Conservation (phyloP, 2,113 vertebrate species). For the Toxostoma redivivum region DNA sequence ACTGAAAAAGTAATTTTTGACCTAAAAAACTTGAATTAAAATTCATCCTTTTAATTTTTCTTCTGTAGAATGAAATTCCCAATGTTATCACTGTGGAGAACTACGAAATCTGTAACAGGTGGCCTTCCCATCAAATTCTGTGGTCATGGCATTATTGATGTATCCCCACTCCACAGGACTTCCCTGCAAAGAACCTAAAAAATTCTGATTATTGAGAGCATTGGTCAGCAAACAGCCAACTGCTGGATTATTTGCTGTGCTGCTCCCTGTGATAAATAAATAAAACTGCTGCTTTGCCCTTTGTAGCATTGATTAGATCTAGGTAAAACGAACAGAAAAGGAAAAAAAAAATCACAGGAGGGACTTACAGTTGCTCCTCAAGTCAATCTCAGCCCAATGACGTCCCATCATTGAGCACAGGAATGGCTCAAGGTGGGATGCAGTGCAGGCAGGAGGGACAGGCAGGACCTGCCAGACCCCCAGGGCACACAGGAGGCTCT, state of each 20-base stretch:
- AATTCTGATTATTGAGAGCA: not conserved
- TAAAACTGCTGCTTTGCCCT: not conserved
- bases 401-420: not conserved
- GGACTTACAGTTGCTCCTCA: not conserved
- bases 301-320: not conserved
- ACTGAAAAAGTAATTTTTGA: not conserved
- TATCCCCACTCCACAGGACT: not conserved
- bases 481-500: not conserved
- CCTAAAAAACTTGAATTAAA: not conserved
- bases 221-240: not conserved
- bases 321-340: not conserved
- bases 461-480: not conserved
- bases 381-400: not conserved
- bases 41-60: not conserved
- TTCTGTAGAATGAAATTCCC: not conserved
- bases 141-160: not conserved
- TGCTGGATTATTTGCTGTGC: not conserved
- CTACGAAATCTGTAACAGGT: not conserved
- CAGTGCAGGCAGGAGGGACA: not conserved
- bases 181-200: not conserved
- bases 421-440: rapidly evolving
- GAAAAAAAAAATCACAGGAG: not conserved
- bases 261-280: not conserved
- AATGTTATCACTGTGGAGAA: rapidly evolving
- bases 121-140: not conserved